Conservation (phyloP, 2,113 vertebrate genomes). For the Gorsachius goisagi region DNA sequence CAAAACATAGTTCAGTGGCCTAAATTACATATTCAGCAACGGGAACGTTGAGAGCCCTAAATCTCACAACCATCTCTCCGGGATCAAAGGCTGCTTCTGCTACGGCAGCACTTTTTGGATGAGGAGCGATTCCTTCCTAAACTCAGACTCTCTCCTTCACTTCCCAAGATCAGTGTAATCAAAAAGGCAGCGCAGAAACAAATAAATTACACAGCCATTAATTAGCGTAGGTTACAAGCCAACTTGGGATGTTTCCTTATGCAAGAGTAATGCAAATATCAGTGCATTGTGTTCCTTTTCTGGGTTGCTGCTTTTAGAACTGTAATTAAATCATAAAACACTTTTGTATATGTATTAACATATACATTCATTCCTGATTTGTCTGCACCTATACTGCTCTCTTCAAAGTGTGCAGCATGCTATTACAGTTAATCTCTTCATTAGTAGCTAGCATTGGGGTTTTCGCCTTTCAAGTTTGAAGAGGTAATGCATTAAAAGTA, state of each 20-base stretch:
- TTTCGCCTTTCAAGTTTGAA: neutral
- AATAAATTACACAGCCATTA: neutral
- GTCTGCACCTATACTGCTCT: neutral
- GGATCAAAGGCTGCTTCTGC: conserved; percentile 31
- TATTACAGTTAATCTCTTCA: conserved; percentile 16
- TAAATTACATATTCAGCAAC: conserved; percentile 52
- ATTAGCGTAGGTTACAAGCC: neutral
- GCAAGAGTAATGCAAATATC: neutral
- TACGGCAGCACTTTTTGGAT: neutral
- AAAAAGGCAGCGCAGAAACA: neutral
- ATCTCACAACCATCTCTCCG: neutral
- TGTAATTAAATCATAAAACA: conserved; percentile 38
- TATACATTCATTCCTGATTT: neutral
- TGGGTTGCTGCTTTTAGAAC: neutral
- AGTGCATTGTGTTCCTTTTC: neutral
- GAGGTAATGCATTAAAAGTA: neutral
- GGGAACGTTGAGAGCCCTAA: neutral
- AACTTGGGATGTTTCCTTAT: neutral
- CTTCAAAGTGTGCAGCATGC: neutral
- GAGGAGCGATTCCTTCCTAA: neutral
- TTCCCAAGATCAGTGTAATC: neutral
- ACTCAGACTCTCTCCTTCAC: neutral
- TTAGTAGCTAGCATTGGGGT: neutral
- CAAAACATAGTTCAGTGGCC: conserved; percentile 55
- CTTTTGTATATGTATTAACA: neutral